Evolutionary conservation across 2,888 invertebrate species (phyloP), one percentile per base, ranked within the genome.

Genomic region (Drosophila falleni): DNA sequence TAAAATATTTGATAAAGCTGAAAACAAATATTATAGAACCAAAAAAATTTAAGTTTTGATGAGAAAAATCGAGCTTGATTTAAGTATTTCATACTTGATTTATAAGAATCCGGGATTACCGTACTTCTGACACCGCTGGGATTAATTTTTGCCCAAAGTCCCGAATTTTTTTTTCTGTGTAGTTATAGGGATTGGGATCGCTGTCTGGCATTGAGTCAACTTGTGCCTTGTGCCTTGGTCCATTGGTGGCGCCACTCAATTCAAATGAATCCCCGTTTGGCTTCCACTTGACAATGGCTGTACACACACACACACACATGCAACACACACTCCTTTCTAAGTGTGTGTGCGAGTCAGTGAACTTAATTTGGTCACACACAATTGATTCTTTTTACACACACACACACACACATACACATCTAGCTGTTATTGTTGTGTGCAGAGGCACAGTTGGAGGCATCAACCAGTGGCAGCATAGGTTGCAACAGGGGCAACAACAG

Each of bases 311-410:
- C 44, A 54, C 29, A 16, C 51, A 61, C 39, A 39, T 35, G 33
- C 29, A 37, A 39, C 46, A 37, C n/a, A 13, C 39, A 33, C 39
- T 11, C 35, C 13, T 13, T 13, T 37, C n/a, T 37, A 23, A 41
- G 19, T 51, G 33, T 51, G 46, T 62, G 53, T 71, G 75, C 62
- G 74, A 84, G 89, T 85, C 87, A 87, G 79, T 87, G 87, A 90
- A 91, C 91, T 90, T 91, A 90, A 91, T 91, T 91, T 90, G 87
- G 90, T 91, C 90, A 89, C 90, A 91, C 90, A 91, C 90, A 91
- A 91, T 91, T 91, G 90, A 91, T 89, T 91, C 84, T 86, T 86
- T 90, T 81, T 81, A 75, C 74, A 51, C 65, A 56, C 74, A 65
- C 71, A 70, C 75, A 53, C 68, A 59, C 54, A 44, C 59, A 39